Evolutionary conservation across 1,140 invertebrate species (phyloP).

Genomic region (Ladona fulva): DNA sequence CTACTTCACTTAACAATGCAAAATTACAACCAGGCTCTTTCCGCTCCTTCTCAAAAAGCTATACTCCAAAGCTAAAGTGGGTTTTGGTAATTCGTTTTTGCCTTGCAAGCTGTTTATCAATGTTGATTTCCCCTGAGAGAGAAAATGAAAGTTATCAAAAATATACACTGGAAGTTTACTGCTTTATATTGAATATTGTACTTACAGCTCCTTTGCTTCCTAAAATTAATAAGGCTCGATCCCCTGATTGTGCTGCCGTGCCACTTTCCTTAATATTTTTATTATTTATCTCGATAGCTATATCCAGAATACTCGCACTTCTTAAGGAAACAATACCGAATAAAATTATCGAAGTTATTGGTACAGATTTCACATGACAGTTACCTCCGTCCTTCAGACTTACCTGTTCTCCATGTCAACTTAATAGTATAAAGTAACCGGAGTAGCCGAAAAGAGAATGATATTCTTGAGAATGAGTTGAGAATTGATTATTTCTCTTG

Average conservation of each 20-base stretch:
- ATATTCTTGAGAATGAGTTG: too few relatives aligned
- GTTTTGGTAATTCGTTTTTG: slow-evolving; percentile 62
- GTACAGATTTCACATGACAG: too few relatives aligned
- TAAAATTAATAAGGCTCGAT: slow-evolving; percentile 43
- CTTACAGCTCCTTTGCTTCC: slow-evolving; percentile 47
- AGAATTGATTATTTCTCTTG: too few relatives aligned
- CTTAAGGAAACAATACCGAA: too few relatives aligned
- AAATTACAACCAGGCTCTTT: slow-evolving; percentile 53
- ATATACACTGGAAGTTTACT: neutral
- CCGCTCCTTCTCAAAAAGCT: slow-evolving; percentile 69
- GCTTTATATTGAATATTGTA: slow-evolving; percentile 20
- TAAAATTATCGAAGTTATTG: too few relatives aligned
- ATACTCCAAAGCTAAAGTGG: slow-evolving; percentile 78
- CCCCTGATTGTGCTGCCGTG: slow-evolving; percentile 29
- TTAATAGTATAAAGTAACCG: too few relatives aligned
- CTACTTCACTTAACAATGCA: neutral
- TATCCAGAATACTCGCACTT: neutral
- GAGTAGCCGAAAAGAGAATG: too few relatives aligned
- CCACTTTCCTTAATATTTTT: neutral
- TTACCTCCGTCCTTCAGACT: too few relatives aligned
- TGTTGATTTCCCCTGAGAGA: slow-evolving; percentile 69
- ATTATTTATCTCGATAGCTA: neutral
- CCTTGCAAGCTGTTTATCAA: slow-evolving; percentile 73
- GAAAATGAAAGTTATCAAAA: slow-evolving; percentile 17
- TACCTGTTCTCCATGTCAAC: too few relatives aligned